Percentiles rank a stretch among this genome's conserved stretches.
These are phyloP conservation scores for Neuroscelio doddi DNA, from an alignment of 2,888 invertebrate species.

Conservation along the genomic window DNA sequence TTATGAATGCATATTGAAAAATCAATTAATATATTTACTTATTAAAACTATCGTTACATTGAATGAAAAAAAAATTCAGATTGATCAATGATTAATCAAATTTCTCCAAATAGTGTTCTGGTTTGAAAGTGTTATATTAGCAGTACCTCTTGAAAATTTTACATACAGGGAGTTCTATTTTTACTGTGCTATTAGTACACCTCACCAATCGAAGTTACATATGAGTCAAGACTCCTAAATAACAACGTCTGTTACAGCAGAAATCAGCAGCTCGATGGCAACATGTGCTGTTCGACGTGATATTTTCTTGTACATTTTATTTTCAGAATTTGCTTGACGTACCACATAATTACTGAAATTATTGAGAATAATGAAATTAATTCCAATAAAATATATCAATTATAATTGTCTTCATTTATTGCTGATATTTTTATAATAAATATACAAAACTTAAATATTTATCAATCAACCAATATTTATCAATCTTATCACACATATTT, in stretches of 20 bases:
- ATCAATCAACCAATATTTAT: too few species aligned
- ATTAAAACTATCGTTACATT: neutral
- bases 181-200: slow-evolving; percentile 21
- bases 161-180: slow-evolving; percentile 29
- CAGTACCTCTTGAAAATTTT: slow-evolving; percentile 11
- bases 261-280: slow-evolving; percentile 4
- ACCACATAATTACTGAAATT: too few species aligned
- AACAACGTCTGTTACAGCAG: slow-evolving; percentile 3
- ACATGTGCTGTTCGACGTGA: slow-evolving; percentile 1
- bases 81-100: neutral
- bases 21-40: neutral
- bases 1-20: too few species aligned
- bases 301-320: neutral
- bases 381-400: too few species aligned
- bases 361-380: too few species aligned
- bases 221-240: slow-evolving; percentile 14
- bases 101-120: neutral
- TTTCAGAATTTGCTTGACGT: neutral
- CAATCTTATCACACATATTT: too few species aligned
- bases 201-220: slow-evolving; percentile 12
- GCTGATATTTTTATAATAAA: too few species aligned
- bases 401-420: too few species aligned
- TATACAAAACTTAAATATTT: too few species aligned
- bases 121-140: neutral
- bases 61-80: neutral